These are phyloP conservation scores for Nymphalis urticae DNA, from an alignment of 2,888 invertebrate species.

Conservation along the genomic window DNA sequence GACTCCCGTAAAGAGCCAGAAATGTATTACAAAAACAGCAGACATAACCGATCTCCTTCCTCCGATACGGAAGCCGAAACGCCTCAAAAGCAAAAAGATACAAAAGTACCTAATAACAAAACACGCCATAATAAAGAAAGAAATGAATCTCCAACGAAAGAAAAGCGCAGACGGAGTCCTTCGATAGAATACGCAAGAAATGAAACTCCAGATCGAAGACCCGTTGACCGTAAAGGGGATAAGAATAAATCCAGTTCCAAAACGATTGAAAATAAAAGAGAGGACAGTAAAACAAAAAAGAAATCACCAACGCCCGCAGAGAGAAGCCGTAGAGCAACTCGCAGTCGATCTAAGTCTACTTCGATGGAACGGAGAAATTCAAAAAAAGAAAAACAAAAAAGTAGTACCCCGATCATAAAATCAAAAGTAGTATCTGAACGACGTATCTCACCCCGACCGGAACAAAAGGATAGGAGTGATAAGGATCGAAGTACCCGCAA, in stretches of 20 bases:
- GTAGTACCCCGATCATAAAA: constrained; percentile 52
- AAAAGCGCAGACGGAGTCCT: constrained; percentile 53
- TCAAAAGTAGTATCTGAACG: constrained; percentile 50
- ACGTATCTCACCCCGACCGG: constrained; percentile 47
- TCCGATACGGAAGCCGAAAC: constrained; percentile 63
- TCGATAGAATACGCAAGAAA: constrained; percentile 47
- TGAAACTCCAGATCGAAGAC: constrained; percentile 48
- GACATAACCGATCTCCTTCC: constrained; percentile 51
- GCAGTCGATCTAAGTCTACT: constrained; percentile 58
- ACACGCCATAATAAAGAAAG: constrained; percentile 52
- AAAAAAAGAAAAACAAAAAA: constrained; percentile 55
- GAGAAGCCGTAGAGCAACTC: constrained; percentile 39
- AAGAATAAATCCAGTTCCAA: constrained; percentile 53
- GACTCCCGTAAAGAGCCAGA: constrained; percentile 46
- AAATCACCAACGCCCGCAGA: constrained; percentile 55
- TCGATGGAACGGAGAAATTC: constrained; percentile 49
- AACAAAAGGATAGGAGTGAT: constrained; percentile 43
- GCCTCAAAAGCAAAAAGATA: constrained; percentile 47
- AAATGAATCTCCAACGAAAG: constrained; percentile 47
- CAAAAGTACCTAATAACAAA: constrained; percentile 49
- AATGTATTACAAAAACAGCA: constrained; percentile 55
- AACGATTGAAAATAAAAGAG: constrained; percentile 50
- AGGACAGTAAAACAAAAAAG: constrained; percentile 48
- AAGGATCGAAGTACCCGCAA: constrained; percentile 48
- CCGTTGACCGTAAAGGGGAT: constrained; percentile 48